phyloP scores from a whole-genome alignment of 2,888 invertebrate genomes.

The Slavum lentiscoides region DNA sequence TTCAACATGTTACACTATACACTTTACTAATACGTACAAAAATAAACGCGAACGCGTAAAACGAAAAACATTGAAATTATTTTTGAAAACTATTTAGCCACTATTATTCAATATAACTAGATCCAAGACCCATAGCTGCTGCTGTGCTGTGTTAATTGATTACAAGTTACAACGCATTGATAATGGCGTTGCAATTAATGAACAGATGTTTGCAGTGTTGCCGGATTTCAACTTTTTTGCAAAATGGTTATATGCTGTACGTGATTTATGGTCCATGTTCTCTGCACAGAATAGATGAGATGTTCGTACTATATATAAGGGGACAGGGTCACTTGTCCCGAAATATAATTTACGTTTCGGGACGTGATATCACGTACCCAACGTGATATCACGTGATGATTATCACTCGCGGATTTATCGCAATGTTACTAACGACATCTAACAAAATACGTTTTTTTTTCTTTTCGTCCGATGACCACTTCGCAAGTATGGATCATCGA shows the following conservation, averaged over 20 bases:
- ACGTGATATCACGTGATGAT: no score
- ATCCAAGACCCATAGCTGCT: neutral
- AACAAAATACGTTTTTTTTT: no score
- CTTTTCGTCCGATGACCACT: no score
- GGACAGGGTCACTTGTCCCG: no score
- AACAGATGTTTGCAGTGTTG: slow-evolving; percentile 46
- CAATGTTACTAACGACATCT: no score
- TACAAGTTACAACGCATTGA: slow-evolving; percentile 49
- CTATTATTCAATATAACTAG: neutral
- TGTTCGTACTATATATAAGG: no score
- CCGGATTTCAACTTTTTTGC: neutral
- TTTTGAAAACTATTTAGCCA: slow-evolving; percentile 6
- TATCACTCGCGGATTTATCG: no score
- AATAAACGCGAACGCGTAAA: neutral
- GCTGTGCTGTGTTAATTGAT: slow-evolving; percentile 35
- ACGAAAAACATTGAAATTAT: neutral
- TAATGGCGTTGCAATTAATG: slow-evolving; percentile 51
- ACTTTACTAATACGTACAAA: neutral
- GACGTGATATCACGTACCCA: no score
- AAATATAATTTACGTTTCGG: no score
- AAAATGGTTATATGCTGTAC: neutral
- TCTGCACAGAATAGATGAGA: no score
- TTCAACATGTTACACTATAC: slow-evolving; percentile 3
- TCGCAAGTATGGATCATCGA: no score
- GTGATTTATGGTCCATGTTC: no score